Conservation (phyloP, 2,113 vertebrate species). For the Cochlearius cochlearius region DNA sequence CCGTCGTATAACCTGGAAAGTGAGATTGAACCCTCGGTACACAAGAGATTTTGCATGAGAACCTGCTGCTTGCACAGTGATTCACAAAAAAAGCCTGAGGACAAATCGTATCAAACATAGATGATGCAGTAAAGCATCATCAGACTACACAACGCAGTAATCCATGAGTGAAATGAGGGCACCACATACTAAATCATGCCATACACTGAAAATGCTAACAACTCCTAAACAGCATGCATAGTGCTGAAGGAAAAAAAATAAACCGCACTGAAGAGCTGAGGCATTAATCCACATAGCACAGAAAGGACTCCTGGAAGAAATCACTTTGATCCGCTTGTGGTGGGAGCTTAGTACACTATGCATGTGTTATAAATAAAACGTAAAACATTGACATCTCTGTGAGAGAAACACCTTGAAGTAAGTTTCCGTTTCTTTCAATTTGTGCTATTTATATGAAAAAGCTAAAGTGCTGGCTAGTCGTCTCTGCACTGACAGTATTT, state of each 20-base stretch:
- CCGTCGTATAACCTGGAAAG: background rate
- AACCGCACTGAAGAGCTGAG: background rate
- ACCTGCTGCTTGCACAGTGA: background rate
- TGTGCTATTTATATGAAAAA: background rate
- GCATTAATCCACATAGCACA: background rate
- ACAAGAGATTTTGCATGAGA: background rate
- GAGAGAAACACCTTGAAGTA: background rate
- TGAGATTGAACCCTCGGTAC: background rate
- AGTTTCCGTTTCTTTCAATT: background rate
- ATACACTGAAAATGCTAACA: background rate
- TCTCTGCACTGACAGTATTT: background rate
- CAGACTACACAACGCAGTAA: background rate
- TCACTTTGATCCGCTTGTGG: background rate
- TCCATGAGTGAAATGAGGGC: background rate
- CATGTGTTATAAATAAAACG: background rate
- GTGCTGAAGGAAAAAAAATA: background rate
- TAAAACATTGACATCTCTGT: background rate
- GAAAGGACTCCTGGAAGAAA: background rate
- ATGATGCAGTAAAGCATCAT: background rate
- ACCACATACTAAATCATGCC: background rate
- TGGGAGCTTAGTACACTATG: background rate
- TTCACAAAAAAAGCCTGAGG: background rate
- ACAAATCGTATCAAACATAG: background rate
- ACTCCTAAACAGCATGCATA: background rate
- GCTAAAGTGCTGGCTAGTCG: background rate